These are phyloP conservation scores for Raja brachyura DNA, from an alignment of 2,113 vertebrate genomes.

Conservation along the genomic window DNA sequence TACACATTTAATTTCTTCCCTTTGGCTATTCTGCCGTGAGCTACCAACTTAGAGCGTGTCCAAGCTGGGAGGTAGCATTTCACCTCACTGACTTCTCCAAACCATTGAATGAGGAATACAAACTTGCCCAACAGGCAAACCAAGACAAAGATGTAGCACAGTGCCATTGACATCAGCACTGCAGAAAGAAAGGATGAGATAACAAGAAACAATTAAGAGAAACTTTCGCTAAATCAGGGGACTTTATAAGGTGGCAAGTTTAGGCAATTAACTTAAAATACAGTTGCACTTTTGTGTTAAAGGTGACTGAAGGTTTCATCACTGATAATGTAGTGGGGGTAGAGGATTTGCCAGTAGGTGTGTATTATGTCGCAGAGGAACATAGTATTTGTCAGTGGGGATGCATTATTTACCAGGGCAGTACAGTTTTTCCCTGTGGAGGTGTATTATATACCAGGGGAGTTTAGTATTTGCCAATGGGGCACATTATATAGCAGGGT, in stretches of 20 bases:
- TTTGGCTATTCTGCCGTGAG: not conserved
- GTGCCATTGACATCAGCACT: not conserved
- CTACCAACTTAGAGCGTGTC: not conserved
- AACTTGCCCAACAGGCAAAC: not conserved
- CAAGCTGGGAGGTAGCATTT: not conserved
- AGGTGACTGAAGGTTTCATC: not conserved
- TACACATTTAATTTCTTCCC: too few species aligned
- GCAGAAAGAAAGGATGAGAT: not conserved
- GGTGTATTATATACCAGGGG: too few species aligned
- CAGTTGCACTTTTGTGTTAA: not conserved
- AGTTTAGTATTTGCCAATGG: too few species aligned
- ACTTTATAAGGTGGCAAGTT: not conserved
- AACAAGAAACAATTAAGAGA: not conserved
- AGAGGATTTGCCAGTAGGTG: too few species aligned
- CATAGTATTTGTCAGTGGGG: too few species aligned
- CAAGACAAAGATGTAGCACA: not conserved
- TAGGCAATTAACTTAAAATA: not conserved
- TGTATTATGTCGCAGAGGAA: too few species aligned
- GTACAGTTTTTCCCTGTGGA: too few species aligned
- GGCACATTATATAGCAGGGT: too few species aligned
- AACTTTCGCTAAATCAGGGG: not conserved
- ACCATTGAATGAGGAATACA: not conserved
- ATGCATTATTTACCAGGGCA: too few species aligned
- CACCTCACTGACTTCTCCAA: not conserved
- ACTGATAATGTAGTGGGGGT: not conserved